Evolutionary conservation across 2,797 vertebrate genomes (phyloP).

Genomic region (Anabacerthia variegaticeps): DNA sequence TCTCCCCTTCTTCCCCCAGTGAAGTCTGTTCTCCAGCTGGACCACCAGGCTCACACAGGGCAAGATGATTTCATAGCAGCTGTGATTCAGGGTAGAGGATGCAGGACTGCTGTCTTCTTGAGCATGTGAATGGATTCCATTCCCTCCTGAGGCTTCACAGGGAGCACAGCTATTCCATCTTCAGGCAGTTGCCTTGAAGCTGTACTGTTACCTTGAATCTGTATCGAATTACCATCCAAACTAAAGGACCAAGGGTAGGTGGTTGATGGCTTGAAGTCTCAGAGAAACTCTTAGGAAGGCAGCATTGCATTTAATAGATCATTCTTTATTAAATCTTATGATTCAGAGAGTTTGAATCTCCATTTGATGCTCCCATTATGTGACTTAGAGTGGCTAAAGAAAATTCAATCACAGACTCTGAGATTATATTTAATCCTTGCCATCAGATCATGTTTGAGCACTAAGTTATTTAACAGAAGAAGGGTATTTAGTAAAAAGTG

Average conservation of each 20-base stretch:
- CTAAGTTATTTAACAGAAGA: not conserved
- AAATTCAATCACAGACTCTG: not conserved
- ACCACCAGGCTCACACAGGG: fast-evolving
- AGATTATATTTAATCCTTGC: not conserved
- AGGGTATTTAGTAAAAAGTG: not conserved
- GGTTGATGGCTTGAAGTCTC: not conserved
- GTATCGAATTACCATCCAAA: not conserved
- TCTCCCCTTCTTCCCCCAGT: not conserved
- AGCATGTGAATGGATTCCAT: not conserved
- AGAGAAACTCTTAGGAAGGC: not conserved
- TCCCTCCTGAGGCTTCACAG: not conserved
- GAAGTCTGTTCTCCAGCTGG: not conserved
- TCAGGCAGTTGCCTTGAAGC: not conserved
- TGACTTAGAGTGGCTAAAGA: not conserved
- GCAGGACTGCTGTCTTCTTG: not conserved
- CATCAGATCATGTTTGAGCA: not conserved
- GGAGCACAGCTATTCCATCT: not conserved
- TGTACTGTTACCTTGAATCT: not conserved
- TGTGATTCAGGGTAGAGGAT: not conserved
- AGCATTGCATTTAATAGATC: not conserved
- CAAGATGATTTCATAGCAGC: not conserved
- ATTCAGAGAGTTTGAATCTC: not conserved
- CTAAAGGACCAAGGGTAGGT: not conserved
- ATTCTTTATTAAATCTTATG: not conserved
- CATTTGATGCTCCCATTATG: not conserved